These are phyloP conservation scores for Bovichtus diacanthus DNA, from an alignment of 2,797 vertebrate genomes.

Conservation along the genomic window DNA sequence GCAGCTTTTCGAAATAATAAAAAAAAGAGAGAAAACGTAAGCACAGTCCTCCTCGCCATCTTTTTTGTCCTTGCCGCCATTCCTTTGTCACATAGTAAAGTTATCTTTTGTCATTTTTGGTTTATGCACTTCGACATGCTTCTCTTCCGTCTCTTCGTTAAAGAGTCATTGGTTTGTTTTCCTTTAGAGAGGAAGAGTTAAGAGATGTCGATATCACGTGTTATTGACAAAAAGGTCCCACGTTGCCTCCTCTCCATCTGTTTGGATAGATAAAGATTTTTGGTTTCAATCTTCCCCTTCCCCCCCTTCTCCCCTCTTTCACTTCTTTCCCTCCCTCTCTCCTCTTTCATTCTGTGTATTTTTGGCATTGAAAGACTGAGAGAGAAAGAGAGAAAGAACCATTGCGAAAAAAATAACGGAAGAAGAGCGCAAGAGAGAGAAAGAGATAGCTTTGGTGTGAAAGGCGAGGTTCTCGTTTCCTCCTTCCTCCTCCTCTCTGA, in stretches of 20 bases:
- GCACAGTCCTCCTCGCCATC: conserved; percentile 64
- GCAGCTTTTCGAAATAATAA: conserved; percentile 74
- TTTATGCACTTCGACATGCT: conserved; percentile 72
- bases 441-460: conserved; percentile 88
- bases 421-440: conserved; percentile 81
- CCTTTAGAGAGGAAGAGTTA: conserved; percentile 63
- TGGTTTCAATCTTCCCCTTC: conserved; percentile 84
- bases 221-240: conserved; percentile 79
- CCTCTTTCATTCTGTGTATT: conserved; percentile 88
- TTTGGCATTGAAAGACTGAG: conserved; percentile 88
- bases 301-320: conserved; percentile 71
- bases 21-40: conserved; percentile 56
- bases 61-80: conserved; percentile 74
- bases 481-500: conserved; percentile 79
- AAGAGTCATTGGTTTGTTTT: conserved; percentile 75
- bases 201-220: conserved; percentile 65
- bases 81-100: conserved; percentile 80
- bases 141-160: conserved; percentile 58
- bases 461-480: conserved; percentile 79
- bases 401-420: conserved; percentile 68
- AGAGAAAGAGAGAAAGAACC: conserved; percentile 78
- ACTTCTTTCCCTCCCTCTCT: conserved; percentile 78
- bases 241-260: conserved; percentile 74
- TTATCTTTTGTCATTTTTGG: conserved; percentile 85
- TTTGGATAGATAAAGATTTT: conserved; percentile 85